Percentiles rank a stretch among this genome's conserved stretches.
These are phyloP conservation scores for Lasius fuliginosus DNA, from an alignment of 2,888 invertebrate genomes.

Conservation along the genomic window DNA sequence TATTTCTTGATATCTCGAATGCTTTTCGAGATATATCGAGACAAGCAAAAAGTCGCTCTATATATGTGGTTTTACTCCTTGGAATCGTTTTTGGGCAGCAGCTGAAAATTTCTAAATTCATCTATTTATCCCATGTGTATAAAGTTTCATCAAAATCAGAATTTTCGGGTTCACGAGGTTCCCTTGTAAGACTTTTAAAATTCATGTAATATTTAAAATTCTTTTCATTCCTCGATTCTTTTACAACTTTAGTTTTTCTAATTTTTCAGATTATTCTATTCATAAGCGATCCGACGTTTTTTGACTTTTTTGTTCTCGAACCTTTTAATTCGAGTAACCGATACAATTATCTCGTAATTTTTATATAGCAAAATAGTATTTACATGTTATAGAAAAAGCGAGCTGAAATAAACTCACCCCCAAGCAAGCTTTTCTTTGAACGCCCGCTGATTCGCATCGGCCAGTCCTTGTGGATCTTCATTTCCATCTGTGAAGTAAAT, in stretches of 20 bases:
- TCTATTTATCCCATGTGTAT: too few relatives aligned
- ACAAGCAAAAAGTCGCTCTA: too few relatives aligned
- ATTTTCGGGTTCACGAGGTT: too few relatives aligned
- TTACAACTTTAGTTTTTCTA: neutral
- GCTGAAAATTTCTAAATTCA: too few relatives aligned
- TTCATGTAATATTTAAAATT: neutral
- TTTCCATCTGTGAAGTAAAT: conserved; percentile 71
- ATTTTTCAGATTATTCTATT: neutral
- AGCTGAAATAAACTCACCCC: neutral
- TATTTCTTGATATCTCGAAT: too few relatives aligned
- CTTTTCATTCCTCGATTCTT: neutral
- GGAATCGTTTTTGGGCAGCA: too few relatives aligned
- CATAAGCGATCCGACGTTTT: neutral
- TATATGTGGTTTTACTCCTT: too few relatives aligned
- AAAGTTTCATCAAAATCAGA: too few relatives aligned
- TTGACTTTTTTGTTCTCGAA: neutral
- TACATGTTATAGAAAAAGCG: neutral
- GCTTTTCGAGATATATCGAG: too few relatives aligned
- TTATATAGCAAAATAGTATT: neutral
- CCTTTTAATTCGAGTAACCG: neutral
- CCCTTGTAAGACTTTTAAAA: neutral
- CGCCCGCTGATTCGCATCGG: conserved; percentile 21
- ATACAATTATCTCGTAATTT: neutral
- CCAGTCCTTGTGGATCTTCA: conserved; percentile 61
- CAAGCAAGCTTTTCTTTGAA: conserved; percentile 22